Evolutionary conservation across 2,113 vertebrate species (phyloP).

Genomic region (Plestiodon gilberti): DNA sequence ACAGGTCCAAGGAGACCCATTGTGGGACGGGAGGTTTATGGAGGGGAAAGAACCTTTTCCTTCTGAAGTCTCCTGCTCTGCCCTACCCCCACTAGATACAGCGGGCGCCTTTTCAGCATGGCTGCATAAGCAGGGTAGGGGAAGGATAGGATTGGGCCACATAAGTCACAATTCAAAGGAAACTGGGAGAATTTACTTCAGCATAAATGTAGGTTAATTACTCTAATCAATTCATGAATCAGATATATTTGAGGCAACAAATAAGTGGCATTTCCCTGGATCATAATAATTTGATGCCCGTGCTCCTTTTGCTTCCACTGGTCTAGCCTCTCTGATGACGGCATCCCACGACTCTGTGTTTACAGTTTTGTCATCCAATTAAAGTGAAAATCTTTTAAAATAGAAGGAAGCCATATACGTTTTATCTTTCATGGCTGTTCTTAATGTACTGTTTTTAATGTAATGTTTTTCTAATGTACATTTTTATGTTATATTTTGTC

Average conservation of each 20-base stretch:
- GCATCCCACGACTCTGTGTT: constrained; percentile 36
- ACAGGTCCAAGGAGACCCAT: too few species aligned
- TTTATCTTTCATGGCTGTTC: constrained; percentile 31
- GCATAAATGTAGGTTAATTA: constrained; percentile 62
- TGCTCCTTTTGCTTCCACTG: background rate
- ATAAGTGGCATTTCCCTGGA: constrained; percentile 30
- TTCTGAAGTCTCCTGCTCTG: too few species aligned
- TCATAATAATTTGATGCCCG: constrained; percentile 30
- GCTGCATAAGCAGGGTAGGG: too few species aligned
- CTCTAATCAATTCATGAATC: constrained; percentile 29
- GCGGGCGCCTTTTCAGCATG: too few species aligned
- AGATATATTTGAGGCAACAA: constrained; percentile 25
- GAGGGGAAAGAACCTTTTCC: too few species aligned
- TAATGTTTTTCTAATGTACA: constrained; percentile 19
- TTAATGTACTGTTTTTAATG: too few species aligned
- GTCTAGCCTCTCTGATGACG: constrained; percentile 45
- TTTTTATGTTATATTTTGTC: constrained; percentile 5
- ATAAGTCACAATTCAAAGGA: constrained; percentile 23
- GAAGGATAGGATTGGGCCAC: too few species aligned
- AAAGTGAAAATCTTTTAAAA: constrained; percentile 36
- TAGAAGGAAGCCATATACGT: constrained; percentile 19
- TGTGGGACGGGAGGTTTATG: too few species aligned
- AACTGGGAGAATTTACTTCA: constrained; percentile 55
- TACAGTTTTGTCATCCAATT: constrained; percentile 55
- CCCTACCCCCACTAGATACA: too few species aligned